Percentiles rank a stretch among this genome's conserved stretches.
Conservation (phyloP, 2,113 vertebrate species). For the Neotoma lepida region DNA sequence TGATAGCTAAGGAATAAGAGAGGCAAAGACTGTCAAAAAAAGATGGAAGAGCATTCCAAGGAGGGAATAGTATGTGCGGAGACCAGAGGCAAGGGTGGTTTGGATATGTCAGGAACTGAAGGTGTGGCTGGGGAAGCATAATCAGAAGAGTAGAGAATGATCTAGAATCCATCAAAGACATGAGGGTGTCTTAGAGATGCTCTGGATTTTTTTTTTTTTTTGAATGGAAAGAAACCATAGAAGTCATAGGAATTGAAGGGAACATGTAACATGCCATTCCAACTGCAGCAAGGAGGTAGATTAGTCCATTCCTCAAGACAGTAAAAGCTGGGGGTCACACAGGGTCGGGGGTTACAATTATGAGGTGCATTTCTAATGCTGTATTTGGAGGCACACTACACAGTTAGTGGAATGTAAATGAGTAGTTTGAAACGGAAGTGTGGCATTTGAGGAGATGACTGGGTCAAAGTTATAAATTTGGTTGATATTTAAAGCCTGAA, state of each 20-base stretch:
- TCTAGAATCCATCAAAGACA: not conserved
- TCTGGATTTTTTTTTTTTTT: not conserved
- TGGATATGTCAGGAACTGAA: not conserved
- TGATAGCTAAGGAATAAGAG: not conserved
- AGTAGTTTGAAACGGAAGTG: not conserved
- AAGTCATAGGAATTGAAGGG: not conserved
- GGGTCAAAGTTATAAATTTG: not conserved
- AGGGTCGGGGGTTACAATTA: not conserved
- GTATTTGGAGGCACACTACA: not conserved
- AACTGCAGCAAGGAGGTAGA: not conserved
- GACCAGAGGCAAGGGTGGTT: not conserved
- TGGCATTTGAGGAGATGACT: not conserved
- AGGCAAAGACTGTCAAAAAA: not conserved
- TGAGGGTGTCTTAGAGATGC: accelerated
- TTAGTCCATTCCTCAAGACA: not conserved
- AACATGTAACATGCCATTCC: not conserved
- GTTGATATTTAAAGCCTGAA: not conserved
- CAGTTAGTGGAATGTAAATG: not conserved
- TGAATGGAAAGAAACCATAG: not conserved
- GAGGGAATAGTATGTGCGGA: not conserved
- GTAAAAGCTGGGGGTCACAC: not conserved
- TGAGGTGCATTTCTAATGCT: not conserved
- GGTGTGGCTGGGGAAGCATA: not conserved
- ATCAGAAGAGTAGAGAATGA: not conserved
- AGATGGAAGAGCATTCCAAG: not conserved